phyloP scores from a whole-genome alignment of 2,888 invertebrate genomes.

The Gortyna flavago region DNA sequence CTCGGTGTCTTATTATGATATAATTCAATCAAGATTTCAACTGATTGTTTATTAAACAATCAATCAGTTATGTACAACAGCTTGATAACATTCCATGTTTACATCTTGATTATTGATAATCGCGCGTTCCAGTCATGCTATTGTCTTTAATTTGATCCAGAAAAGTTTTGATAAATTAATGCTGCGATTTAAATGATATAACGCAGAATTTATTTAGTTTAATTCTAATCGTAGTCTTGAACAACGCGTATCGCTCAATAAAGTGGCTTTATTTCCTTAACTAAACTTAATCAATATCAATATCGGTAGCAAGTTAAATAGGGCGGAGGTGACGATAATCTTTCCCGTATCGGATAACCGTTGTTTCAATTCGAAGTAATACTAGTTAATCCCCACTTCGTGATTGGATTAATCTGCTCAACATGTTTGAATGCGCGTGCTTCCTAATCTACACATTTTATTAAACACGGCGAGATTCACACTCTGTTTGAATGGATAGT shows the following conservation, averaged over 20 bases:
- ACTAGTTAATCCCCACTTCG: constrained; percentile 71
- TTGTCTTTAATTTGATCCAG: neutral
- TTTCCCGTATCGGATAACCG: constrained; percentile 72
- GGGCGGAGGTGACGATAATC: constrained; percentile 72
- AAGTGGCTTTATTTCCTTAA: constrained; percentile 3
- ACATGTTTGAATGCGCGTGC: constrained; percentile 55
- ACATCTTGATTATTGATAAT: neutral
- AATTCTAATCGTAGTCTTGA: neutral
- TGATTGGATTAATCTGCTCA: constrained; percentile 70
- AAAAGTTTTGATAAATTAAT: neutral
- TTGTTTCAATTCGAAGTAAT: constrained; percentile 75
- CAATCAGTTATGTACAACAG: neutral
- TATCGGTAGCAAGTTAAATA: constrained; percentile 49
- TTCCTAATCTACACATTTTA: constrained; percentile 50
- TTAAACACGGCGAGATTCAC: constrained; percentile 35
- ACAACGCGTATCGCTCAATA: neutral
- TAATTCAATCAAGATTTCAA: constrained; percentile 7
- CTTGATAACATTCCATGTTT: constrained; percentile 5
- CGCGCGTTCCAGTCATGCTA: neutral
- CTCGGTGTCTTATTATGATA: constrained; percentile 13
- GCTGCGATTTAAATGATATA: neutral
- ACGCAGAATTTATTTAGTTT: neutral
- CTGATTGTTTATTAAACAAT: neutral
- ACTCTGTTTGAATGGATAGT: constrained; percentile 24
- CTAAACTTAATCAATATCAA: constrained; percentile 36